Evolutionary conservation across 2,888 invertebrate species (phyloP), one percentile per base, ranked within the genome.

Genomic region (Plusia festucae): DNA sequence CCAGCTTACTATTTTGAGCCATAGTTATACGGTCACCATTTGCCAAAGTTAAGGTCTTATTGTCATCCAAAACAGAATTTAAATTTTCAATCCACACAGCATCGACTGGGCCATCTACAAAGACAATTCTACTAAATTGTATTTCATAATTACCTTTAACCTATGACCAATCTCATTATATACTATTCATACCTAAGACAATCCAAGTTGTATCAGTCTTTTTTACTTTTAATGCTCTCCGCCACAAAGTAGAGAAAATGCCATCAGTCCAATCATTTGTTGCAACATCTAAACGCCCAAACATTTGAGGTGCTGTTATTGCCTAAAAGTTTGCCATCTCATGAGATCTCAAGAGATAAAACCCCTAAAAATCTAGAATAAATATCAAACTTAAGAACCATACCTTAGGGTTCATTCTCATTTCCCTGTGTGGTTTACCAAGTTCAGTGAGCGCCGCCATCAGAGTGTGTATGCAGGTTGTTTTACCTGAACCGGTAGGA

Each of bases 181-280:
- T 56, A 44, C 49, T 55, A 56, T 79, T 7, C 20, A 49, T 20
- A 92, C 94, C 95, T 76, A 96, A 88, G 1, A 96, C 94, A 81
- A 96, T 96, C 97, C 97, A 97, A 49, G 96, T 95, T 63, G 95
- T 96, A 71, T 97, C 97, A 2, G 94, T 91, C 85, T 97, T 97
- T 82, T 97, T 97, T 0, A 97, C 96, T 91, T 98, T 98, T 18
- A 97, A 94, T 1, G 98, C 97, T 88, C 98, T 95, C 80, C 98
- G 96, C 98, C 98, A 98, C 3, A 98, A 91, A 0, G 98, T 98
- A 0, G 98, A 98, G 90, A 98, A 98, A 82, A 98, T 98, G 16
- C 98, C 98, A 91, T 98, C 98, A 0, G 98, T 98, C 98, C 98
- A 98, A 87, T 98, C 98, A 88, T 98, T 98, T 0, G 98, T 98